Base-by-base conservation (phyloP, 2,113 vertebrate genomes). In the Bufo gargarizans region DNA sequence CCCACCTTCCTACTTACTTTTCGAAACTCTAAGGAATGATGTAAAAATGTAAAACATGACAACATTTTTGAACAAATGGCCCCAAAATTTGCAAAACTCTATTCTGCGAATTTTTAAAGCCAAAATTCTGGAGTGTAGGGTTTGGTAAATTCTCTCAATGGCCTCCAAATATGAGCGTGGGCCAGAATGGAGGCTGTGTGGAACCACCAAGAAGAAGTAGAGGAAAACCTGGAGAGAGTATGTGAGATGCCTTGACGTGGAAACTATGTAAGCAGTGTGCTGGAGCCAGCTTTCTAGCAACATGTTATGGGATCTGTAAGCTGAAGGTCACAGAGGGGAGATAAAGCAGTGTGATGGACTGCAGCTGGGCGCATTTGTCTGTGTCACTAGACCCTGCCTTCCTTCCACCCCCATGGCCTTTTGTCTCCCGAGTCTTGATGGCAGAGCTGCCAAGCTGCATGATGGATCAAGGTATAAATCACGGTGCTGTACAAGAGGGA, bases 391-490 rank as follows among this genome's bases (percentile, higher is more conserved):
- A 74, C 4, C 33, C 65, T 17, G 86, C 88, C 90, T 63, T 74
- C 0, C 8, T 0, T 49, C 61, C 0, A 12, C 11, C 84, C 85
- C 76, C 89, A 89, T 71, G 92, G 92, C 95, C 94, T 93, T 92
- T 91, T 87, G 86, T 89, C 89, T 86, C 86, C 77, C 59, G 77
- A 85, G 89, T 84, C 86, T 90, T 92, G 91, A 92, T 86, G 93
- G 89, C 91, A 92, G 90, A 90, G 90, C 91, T 86, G 91, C 90
- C 88, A 90, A 88, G 91, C 92, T 92, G 90, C 84, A 91, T 85
- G 91, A 94, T 93, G 90, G 91, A 95, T 91, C 91, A 91, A 88
- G 92, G 83, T 59, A 92, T 65, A 95, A 95, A 94, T 94, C 93
- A 92, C 92, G 88, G 33, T 89, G 89, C 88, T 89, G 90, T 86